A percentile compares a stretch with the other conserved stretches of the same genome.
Evolutionary conservation across 2,888 invertebrate genomes (phyloP).

Genomic region (Acleris literana): DNA sequence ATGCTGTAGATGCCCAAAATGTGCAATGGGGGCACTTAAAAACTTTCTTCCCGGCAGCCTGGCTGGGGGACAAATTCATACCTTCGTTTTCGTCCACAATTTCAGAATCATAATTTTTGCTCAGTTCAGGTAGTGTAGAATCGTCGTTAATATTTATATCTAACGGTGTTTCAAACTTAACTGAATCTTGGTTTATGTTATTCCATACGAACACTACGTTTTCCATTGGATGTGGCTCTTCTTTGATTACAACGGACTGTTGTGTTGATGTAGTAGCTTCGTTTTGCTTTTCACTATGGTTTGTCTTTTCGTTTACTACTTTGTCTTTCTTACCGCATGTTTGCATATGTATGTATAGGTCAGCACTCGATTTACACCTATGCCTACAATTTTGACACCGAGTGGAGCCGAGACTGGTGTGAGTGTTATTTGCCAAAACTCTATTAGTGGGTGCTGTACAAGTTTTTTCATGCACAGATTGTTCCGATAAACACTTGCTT

Average conservation of each 20-base stretch:
- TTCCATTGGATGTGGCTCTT: conserved; percentile 89
- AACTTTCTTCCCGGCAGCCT: conserved; percentile 88
- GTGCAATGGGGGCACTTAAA: conserved; percentile 96
- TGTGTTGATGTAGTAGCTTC: conserved; percentile 58
- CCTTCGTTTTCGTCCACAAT: conserved; percentile 78
- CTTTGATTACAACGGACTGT: conserved; percentile 57
- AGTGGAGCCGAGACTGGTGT: conserved; percentile 86
- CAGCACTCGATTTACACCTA: conserved; percentile 92
- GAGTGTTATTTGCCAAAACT: conserved; percentile 62
- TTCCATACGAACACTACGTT: conserved; percentile 93
- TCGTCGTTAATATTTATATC: conserved; percentile 77
- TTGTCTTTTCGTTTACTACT: conserved; percentile 56
- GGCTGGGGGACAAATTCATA: conserved; percentile 85
- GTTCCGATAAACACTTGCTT: conserved; percentile 92
- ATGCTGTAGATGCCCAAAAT: conserved; percentile 96
- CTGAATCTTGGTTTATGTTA: conserved; percentile 80
- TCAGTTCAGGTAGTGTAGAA: conserved; percentile 68
- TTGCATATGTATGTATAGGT: conserved; percentile 89
- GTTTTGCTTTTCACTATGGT: conserved; percentile 62
- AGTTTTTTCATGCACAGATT: conserved; percentile 89
- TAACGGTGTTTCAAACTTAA: conserved; percentile 70
- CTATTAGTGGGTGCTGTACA: conserved; percentile 82
- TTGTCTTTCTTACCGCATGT: conserved; percentile 84
- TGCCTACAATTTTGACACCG: conserved; percentile 94
- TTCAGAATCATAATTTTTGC: conserved; percentile 66